phyloP scores from a whole-genome alignment of 2,888 invertebrate genomes.

The Crossocerus cetratus region DNA sequence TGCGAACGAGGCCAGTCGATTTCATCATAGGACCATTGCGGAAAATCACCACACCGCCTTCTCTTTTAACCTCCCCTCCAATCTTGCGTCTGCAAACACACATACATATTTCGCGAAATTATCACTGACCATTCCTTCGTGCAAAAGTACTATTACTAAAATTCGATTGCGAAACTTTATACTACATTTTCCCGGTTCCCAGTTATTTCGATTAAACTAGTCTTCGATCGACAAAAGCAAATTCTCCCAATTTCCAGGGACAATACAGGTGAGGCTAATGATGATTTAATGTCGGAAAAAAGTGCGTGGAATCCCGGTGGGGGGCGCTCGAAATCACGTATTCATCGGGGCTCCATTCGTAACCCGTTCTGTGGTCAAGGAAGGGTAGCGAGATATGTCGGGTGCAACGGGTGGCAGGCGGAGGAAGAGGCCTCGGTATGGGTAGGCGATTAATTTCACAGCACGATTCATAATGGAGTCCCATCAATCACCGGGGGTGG shows the following conservation, averaged over 20 bases:
- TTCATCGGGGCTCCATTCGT: conserved; percentile 64
- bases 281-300: conserved; percentile 47
- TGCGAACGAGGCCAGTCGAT: neutral
- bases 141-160: too few species aligned
- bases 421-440: conserved; percentile 22
- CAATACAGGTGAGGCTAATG: conserved; percentile 20
- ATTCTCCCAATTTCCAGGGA: neutral
- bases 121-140: too few species aligned
- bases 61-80: too few species aligned
- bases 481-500: conserved; percentile 67
- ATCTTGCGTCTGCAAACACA: too few species aligned
- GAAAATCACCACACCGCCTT: too few species aligned
- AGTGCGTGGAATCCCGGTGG: conserved; percentile 37
- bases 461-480: conserved; percentile 70
- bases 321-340: conserved; percentile 60
- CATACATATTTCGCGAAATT: too few species aligned
- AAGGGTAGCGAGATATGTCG: conserved; percentile 42
- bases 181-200: too few species aligned
- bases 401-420: conserved; percentile 15
- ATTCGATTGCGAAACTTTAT: too few species aligned
- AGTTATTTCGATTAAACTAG: neutral
- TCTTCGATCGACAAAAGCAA: neutral
- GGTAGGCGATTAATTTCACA: conserved; percentile 70
- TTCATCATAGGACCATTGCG: neutral
- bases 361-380: conserved; percentile 59